A percentile compares a stretch with the other conserved stretches of the same genome.
These are phyloP conservation scores for Hydroisotoma schaefferi DNA, from an alignment of 2,888 invertebrate genomes.

Conservation along the genomic window DNA sequence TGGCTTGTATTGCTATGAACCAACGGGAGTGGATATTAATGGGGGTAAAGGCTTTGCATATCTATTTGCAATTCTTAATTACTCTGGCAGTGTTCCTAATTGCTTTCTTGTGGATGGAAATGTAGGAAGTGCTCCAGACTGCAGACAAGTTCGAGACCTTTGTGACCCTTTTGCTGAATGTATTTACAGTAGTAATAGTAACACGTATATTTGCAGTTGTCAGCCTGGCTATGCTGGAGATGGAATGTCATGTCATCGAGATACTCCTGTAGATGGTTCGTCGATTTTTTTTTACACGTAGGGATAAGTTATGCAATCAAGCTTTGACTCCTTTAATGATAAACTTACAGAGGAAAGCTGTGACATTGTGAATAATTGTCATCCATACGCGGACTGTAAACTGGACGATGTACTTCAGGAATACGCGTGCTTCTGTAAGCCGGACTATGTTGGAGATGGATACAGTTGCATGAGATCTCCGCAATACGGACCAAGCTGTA, in stretches of 20 bases:
- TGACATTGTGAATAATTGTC: conserved; percentile 71
- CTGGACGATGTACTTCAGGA: conserved; percentile 49
- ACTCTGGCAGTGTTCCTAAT: not conserved
- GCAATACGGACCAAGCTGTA: conserved; percentile 19
- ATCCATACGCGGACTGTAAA: conserved; percentile 71
- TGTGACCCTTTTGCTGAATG: conserved; percentile 52
- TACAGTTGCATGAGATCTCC: conserved; percentile 48
- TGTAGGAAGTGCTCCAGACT: conserved; percentile 30
- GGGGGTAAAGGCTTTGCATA: conserved; percentile 22
- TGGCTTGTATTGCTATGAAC: conserved; percentile 50
- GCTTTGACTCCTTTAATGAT: no score
- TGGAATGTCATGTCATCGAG: conserved; percentile 50
- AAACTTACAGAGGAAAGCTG: conserved; percentile 55
- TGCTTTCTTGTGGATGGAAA: not conserved
- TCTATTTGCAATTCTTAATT: not conserved
- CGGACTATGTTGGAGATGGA: conserved; percentile 60
- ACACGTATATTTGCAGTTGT: conserved; percentile 52
- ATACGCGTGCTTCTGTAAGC: conserved; percentile 56
- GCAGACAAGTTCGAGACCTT: conserved; percentile 46
- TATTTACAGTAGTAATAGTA: conserved; percentile 48
- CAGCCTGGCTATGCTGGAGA: conserved; percentile 56
- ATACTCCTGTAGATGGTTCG: conserved; percentile 16
- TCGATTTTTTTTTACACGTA: not conserved
- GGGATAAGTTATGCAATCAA: not conserved
- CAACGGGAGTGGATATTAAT: conserved; percentile 28